A percentile compares a stretch with the other conserved stretches of the same genome.
Evolutionary conservation across 2,113 vertebrate species (phyloP).

Genomic region (Equus przewalskii): DNA sequence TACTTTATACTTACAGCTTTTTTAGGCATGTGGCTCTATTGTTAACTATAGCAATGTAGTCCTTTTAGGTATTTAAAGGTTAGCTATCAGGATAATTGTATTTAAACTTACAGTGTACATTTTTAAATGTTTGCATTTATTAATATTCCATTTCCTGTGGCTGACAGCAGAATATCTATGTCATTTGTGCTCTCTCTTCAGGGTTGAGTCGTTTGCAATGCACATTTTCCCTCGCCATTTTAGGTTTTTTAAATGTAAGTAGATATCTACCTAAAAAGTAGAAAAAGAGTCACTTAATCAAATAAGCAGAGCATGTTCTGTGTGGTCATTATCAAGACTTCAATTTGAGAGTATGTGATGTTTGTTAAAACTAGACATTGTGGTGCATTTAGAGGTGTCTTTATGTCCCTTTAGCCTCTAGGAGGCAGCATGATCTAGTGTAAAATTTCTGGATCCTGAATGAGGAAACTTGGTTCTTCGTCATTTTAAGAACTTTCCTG

Average conservation of each 20-base stretch:
- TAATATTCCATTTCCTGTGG: neutral
- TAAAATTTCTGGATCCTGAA: conserved; percentile 19
- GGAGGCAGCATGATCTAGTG: conserved; percentile 68
- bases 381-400: neutral
- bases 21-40: neutral
- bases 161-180: neutral
- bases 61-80: neutral
- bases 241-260: neutral
- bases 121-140: conserved; percentile 7
- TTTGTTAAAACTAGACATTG: neutral
- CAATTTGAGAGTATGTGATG: neutral
- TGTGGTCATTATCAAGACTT: conserved; percentile 21
- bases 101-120: neutral
- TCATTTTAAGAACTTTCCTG: neutral
- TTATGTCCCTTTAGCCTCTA: conserved; percentile 11
- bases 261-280: neutral
- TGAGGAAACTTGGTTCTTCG: neutral
- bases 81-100: neutral
- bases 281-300: conserved; percentile 6
- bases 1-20: neutral
- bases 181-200: neutral
- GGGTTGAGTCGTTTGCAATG: neutral
- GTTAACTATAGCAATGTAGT: neutral
- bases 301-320: neutral
- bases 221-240: neutral